Evolutionary conservation across 2,888 invertebrate genomes (phyloP).

Genomic region (Cremastinae sp.): DNA sequence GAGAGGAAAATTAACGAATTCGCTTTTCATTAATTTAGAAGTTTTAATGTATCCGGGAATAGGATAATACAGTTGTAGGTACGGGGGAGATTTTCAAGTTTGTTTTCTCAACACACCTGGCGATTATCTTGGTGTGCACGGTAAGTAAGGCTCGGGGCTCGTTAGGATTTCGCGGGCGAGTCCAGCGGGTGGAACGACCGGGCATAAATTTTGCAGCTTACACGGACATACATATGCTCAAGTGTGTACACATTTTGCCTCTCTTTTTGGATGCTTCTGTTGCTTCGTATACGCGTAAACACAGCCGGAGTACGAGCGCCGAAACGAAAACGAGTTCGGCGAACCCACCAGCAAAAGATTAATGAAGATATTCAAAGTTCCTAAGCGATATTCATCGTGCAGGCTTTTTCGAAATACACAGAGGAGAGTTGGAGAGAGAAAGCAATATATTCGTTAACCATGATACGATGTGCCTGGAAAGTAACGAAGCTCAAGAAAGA

Average conservation of each 20-base stretch:
- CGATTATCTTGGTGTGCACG: conserved; percentile 1
- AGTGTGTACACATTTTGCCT: conserved; percentile 6
- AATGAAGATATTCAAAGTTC: conserved; percentile 64
- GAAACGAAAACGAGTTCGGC: conserved; percentile 57
- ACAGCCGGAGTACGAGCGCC: conserved; percentile 23
- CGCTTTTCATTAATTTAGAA: conserved; percentile 5
- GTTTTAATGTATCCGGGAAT: background rate
- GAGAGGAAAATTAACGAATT: no score
- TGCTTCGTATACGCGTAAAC: conserved; percentile 24
- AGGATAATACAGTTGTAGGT: background rate
- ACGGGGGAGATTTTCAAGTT: conserved; percentile 19
- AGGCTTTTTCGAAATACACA: conserved; percentile 29
- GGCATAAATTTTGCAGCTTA: conserved; percentile 45
- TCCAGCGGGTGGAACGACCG: conserved; percentile 52
- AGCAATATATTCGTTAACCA: conserved; percentile 47
- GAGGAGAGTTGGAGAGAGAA: conserved; percentile 5
- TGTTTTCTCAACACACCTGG: conserved; percentile 18
- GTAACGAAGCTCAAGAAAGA: background rate
- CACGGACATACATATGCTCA: background rate
- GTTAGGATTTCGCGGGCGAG: conserved; percentile 48
- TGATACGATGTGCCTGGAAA: conserved; percentile 13
- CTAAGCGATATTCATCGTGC: conserved; percentile 58
- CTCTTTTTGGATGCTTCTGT: conserved; percentile 5
- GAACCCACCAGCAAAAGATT: conserved; percentile 59
- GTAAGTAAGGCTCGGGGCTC: conserved; percentile 33